phyloP scores from a whole-genome alignment of 2,888 invertebrate genomes.

The Nebria salina region DNA sequence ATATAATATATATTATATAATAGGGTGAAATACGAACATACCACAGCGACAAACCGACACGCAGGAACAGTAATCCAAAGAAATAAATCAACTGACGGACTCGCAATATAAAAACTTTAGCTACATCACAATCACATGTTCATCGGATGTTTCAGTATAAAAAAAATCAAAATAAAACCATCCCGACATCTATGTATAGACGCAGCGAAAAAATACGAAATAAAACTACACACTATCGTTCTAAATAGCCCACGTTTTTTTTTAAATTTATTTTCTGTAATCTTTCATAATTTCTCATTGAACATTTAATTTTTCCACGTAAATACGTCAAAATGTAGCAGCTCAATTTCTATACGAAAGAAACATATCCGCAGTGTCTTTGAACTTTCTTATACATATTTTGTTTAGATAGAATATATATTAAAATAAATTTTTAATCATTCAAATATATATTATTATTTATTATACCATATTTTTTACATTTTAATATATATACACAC shows the following conservation, averaged over 20 bases:
- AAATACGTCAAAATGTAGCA: too few relatives aligned
- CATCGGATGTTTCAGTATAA: not conserved
- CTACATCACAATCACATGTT: not conserved
- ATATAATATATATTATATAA: not conserved
- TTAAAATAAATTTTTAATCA: too few relatives aligned
- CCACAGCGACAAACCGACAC: not conserved
- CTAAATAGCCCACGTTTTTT: not conserved
- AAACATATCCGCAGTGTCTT: too few relatives aligned
- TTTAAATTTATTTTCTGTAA: not conserved
- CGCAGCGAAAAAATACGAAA: not conserved
- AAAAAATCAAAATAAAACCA: slow-evolving; percentile 1
- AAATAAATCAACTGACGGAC: slow-evolving; percentile 18
- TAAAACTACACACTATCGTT: not conserved
- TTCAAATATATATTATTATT: too few relatives aligned
- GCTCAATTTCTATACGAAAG: too few relatives aligned
- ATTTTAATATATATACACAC: too few relatives aligned
- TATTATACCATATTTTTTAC: too few relatives aligned
- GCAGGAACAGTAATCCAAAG: slow-evolving; percentile 14
- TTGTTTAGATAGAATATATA: too few relatives aligned
- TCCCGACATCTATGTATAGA: not conserved
- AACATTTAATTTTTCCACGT: not conserved
- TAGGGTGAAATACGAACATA: not conserved
- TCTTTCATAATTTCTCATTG: not conserved
- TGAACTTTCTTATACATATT: too few relatives aligned
- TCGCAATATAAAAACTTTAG: not conserved